These are phyloP conservation scores for Enteromius fasciolatus DNA, from an alignment of 2,797 vertebrate species.

Conservation along the genomic window DNA sequence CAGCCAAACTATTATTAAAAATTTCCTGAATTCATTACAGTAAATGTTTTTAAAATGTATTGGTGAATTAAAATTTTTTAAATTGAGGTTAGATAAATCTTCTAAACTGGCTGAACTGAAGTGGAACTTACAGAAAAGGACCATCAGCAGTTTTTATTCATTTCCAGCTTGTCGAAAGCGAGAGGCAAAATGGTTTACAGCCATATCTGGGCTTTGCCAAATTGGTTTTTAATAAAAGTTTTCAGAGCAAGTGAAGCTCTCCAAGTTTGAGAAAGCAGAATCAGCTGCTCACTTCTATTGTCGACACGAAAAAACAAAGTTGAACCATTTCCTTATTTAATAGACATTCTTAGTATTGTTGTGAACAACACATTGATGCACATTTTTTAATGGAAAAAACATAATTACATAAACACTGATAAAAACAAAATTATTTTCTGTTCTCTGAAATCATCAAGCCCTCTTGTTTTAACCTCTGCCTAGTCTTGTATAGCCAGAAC, in stretches of 20 bases:
- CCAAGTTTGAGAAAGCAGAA: slow-evolving; percentile 22
- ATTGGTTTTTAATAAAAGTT: slow-evolving; percentile 47
- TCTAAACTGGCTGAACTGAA: slow-evolving; percentile 38
- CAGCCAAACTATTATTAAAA: slow-evolving; percentile 1
- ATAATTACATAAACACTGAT: neutral
- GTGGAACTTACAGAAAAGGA: slow-evolving; percentile 37
- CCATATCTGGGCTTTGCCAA: slow-evolving; percentile 44
- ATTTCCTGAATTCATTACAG: slow-evolving; percentile 30
- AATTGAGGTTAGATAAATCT: slow-evolving; percentile 30
- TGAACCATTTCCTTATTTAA: neutral
- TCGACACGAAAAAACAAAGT: neutral
- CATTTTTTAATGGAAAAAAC: neutral
- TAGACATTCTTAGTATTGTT: neutral
- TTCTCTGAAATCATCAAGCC: neutral
- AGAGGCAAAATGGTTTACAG: slow-evolving; percentile 41
- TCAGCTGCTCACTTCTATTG: neutral
- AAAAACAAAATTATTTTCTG: neutral
- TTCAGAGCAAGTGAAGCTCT: slow-evolving; percentile 17
- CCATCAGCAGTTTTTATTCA: slow-evolving; percentile 48
- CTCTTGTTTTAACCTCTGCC: neutral
- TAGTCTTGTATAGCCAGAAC: too few relatives aligned
- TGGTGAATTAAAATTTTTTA: neutral
- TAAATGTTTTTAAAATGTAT: slow-evolving; percentile 4
- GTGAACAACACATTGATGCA: neutral
- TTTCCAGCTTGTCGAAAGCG: slow-evolving; percentile 6